These are phyloP conservation scores for Heliconius cydno DNA, from an alignment of 2,888 invertebrate genomes.

Conservation along the genomic window DNA sequence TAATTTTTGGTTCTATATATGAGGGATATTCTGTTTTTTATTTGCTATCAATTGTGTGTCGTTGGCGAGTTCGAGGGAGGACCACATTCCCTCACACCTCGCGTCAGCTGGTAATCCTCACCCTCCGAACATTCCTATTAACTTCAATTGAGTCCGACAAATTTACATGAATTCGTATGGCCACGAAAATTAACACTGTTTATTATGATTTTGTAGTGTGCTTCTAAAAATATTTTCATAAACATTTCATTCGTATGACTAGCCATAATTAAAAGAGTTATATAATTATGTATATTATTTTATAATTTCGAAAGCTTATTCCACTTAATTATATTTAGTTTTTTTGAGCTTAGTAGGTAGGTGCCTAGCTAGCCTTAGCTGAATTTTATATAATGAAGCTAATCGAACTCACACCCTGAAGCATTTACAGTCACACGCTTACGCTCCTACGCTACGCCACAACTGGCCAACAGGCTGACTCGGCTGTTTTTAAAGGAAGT, in stretches of 20 bases:
- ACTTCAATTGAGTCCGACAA: slow-evolving; percentile 83
- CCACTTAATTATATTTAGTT: too few species aligned
- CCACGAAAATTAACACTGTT: slow-evolving; percentile 50
- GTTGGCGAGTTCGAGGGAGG: slow-evolving; percentile 67
- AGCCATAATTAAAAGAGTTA: too few species aligned
- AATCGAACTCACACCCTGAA: too few species aligned
- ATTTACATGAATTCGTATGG: slow-evolving; percentile 75
- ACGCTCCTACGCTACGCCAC: too few species aligned
- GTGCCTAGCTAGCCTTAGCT: too few species aligned
- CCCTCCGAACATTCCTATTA: slow-evolving; percentile 79
- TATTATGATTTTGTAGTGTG: not conserved
- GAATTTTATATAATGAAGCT: too few species aligned
- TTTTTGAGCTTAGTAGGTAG: too few species aligned
- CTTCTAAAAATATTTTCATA: not conserved
- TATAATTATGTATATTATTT: too few species aligned
- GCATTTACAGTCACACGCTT: too few species aligned
- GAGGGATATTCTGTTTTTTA: slow-evolving; percentile 58
- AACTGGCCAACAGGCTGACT: too few species aligned
- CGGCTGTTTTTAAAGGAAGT: too few species aligned
- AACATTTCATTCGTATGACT: not conserved
- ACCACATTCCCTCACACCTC: slow-evolving; percentile 82
- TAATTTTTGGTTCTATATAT: slow-evolving; percentile 29
- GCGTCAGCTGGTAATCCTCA: slow-evolving; percentile 80
- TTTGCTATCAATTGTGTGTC: slow-evolving; percentile 73
- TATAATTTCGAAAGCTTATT: not conserved